phyloP scores from a whole-genome alignment of 2,888 invertebrate species.

The Slavum lentiscoides region DNA sequence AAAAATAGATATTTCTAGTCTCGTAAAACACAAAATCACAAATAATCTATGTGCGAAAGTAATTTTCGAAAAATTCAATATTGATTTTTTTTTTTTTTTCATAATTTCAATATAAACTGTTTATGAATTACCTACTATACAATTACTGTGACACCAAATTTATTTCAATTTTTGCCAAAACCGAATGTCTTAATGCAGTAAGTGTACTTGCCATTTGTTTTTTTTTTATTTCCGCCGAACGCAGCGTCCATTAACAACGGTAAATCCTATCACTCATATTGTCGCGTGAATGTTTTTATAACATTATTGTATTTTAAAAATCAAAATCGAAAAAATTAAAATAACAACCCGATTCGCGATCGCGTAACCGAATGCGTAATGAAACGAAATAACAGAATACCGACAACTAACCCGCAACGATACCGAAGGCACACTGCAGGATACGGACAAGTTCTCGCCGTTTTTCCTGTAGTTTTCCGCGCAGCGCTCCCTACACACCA shows the following conservation, averaged over 20 bases:
- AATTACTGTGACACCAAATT: not conserved
- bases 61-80: not conserved
- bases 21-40: not conserved
- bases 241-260: not conserved
- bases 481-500: slow-evolving; percentile 42
- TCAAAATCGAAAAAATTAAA: not conserved
- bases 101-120: not conserved
- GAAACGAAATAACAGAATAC: not conserved
- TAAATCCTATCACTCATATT: slow-evolving; percentile 12
- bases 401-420: slow-evolving; percentile 19
- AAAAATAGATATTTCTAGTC: not conserved
- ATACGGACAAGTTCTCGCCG: slow-evolving; percentile 24
- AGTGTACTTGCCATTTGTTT: slow-evolving; percentile 13
- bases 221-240: not conserved
- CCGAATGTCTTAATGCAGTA: not conserved
- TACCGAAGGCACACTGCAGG: slow-evolving; percentile 28
- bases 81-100: not conserved
- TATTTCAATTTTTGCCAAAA: not conserved
- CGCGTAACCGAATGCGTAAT: slow-evolving; percentile 11
- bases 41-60: not conserved
- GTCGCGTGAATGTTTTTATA: not conserved
- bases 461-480: slow-evolving; percentile 29
- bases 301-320: not conserved
- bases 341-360: not conserved
- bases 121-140: not conserved